A percentile compares a stretch with the other conserved stretches of the same genome.
phyloP scores from a whole-genome alignment of 2,113 vertebrate genomes.

The Stomatorhinus ivindoensis region DNA sequence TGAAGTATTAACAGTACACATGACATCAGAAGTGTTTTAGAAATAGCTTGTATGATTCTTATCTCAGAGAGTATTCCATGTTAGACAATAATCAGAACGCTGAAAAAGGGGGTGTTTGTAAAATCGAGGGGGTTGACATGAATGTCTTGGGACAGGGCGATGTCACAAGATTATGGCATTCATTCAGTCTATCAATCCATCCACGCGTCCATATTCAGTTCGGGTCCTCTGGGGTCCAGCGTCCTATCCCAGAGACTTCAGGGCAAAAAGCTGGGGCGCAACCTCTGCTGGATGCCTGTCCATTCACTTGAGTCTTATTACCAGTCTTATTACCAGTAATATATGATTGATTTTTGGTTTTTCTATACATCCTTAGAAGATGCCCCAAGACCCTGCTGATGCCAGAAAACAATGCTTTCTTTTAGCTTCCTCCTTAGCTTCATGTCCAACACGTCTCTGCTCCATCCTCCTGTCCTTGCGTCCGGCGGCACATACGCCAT shows the following conservation, averaged over 20 bases:
- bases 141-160: not conserved
- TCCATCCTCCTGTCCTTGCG: not conserved
- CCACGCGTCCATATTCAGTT: not conserved
- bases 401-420: not conserved
- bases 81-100: not conserved
- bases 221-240: not conserved
- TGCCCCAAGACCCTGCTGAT: not conserved
- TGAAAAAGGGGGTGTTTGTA: not conserved
- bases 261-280: not conserved
- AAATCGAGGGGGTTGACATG: not conserved
- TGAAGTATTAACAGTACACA: not conserved
- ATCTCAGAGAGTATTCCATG: not conserved
- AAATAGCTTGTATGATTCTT: not conserved
- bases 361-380: not conserved
- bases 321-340: not conserved
- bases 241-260: not conserved
- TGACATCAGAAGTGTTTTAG: not conserved
- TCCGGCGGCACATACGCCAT: not conserved
- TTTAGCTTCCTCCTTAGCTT: not conserved
- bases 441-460: not conserved
- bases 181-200: not conserved
- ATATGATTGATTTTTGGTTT: not conserved
- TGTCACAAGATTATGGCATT: not conserved
- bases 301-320: not conserved
- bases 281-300: not conserved